Conservation (phyloP, 2,113 vertebrate species). For the Centropus unirufus region DNA sequence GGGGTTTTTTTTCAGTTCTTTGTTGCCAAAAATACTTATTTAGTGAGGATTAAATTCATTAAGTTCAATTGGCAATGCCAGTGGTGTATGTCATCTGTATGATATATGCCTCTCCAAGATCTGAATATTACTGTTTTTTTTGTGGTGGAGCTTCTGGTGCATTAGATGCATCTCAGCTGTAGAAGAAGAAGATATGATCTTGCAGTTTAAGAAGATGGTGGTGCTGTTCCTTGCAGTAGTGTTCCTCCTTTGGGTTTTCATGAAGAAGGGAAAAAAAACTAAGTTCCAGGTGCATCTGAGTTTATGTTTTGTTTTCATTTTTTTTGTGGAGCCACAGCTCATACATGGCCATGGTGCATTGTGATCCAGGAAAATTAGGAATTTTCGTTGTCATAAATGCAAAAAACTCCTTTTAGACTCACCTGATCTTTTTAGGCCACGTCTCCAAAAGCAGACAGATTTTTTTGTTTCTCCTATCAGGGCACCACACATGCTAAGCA, state of each 20-base stretch:
- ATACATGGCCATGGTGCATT: fast-evolving
- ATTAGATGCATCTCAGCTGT: not conserved
- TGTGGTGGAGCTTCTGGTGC: not conserved
- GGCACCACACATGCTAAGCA: too few species aligned
- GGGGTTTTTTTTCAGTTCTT: not conserved
- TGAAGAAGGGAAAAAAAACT: not conserved
- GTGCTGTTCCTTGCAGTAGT: not conserved
- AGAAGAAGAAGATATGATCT: not conserved
- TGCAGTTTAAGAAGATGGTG: not conserved
- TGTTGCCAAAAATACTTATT: slow-evolving; percentile 35
- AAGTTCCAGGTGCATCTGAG: not conserved
- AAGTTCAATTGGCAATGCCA: not conserved
- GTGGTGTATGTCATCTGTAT: not conserved
- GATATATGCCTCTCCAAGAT: not conserved
- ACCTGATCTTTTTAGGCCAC: not conserved
- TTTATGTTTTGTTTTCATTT: not conserved
- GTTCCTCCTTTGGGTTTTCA: not conserved
- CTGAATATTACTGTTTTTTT: not conserved
- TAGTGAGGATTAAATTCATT: not conserved
- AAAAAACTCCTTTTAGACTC: not conserved
- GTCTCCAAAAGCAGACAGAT: not conserved
- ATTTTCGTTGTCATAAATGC: not conserved
- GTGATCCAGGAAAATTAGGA: not conserved
- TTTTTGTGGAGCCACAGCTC: not conserved
- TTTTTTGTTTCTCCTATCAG: not conserved